Base-by-base conservation (phyloP, 1,140 invertebrate species). In the Formica exsecta region DNA sequence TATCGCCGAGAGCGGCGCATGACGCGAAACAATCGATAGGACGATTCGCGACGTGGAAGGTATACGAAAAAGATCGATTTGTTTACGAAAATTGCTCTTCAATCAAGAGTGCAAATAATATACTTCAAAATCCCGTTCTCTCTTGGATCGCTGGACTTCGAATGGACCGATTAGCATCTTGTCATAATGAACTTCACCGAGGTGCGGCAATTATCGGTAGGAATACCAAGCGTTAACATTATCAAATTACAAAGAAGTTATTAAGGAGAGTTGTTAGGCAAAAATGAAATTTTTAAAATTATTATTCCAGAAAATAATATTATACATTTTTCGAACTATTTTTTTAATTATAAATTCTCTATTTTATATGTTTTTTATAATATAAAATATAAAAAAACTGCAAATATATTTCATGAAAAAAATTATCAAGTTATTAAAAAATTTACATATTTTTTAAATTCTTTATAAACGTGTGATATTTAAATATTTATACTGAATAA, bases 201-300 rank as follows among this genome's bases (percentile, higher is more conserved):
- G 66, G 25, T 22, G 36, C 59, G 51, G 51, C 79, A 57, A 41
- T 73, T 73, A 73, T 81, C 54, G 66, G 66, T 81, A 81, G 13
- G 76, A 48, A 48, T 36, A 36, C 2, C 61, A 44, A 9, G 59
- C 19, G 59, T 48, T 65, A 48, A 71, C 48, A 25, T 32, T 13
- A n/a, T 61, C 41, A 61, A 57, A 6, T 25, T 61, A 71, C 25
- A 5, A 44, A 32, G 11, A 71, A 59, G 19, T 81, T 81, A 66
- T 25, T 4, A 6, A 66, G 25, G 22, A 51, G 22, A 32, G 36
- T 19, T 41, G 36, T 29, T 57, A 13, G 4, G 36, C 11, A 36
- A 64, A 13, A 32, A 11, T 6, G 51, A 4, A 3, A 76, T n/a
- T 62, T 62, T 54, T 13, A 29, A 29, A 29, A 29, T 41, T 29